Evolutionary conservation across 2,888 invertebrate genomes (phyloP).

Genomic region (Heliconius sara): DNA sequence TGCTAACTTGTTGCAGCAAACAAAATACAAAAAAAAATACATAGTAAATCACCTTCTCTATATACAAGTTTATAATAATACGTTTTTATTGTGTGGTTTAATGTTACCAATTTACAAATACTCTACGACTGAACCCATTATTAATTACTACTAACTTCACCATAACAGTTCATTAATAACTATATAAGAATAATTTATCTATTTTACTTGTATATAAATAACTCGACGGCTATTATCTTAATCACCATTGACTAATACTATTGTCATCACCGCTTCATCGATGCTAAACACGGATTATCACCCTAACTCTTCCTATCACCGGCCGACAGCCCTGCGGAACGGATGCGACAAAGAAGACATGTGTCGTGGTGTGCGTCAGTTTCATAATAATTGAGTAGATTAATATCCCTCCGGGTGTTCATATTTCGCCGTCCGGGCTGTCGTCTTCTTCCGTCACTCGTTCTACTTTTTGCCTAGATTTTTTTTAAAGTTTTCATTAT

Average conservation of each 20-base stretch:
- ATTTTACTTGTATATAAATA: background rate
- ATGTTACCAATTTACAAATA: background rate
- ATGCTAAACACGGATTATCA: constrained; percentile 3
- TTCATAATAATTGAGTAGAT: constrained; percentile 81
- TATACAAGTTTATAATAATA: too few relatives aligned
- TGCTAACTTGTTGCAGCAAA: too few relatives aligned
- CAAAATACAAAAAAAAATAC: too few relatives aligned
- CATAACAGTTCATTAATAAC: too few relatives aligned
- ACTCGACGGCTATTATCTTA: background rate
- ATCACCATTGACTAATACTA: background rate
- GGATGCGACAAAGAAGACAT: constrained; percentile 76
- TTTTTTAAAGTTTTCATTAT: background rate
- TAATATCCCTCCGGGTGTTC: constrained; percentile 76
- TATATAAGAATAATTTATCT: background rate
- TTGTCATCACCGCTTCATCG: constrained; percentile 6
- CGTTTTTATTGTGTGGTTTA: background rate
- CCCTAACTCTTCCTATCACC: constrained; percentile 53
- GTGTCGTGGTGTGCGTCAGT: constrained; percentile 70
- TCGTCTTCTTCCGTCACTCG: constrained; percentile 46
- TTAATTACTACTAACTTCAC: too few relatives aligned
- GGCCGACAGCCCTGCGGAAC: constrained; percentile 65
- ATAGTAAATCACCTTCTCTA: too few relatives aligned
- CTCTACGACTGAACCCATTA: too few relatives aligned
- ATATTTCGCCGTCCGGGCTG: constrained; percentile 73
- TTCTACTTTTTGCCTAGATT: constrained; percentile 22